phyloP scores from a whole-genome alignment of 2,113 vertebrate genomes.

The Glaucidium brasilianum region DNA sequence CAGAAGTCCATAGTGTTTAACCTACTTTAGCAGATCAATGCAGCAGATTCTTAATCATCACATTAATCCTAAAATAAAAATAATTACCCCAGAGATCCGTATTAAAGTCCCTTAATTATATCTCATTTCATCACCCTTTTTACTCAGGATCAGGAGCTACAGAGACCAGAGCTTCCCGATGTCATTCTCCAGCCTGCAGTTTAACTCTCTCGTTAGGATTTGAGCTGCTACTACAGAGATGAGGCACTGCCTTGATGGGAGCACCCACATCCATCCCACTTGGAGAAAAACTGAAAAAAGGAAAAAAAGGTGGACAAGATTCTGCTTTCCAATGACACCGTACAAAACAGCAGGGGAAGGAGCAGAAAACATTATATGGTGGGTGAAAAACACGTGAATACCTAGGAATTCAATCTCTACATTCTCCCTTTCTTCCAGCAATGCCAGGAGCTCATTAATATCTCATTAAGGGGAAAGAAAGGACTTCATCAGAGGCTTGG shows the following conservation, averaged over 20 bases:
- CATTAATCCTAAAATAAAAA: conserved; percentile 66
- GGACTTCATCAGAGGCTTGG: background rate
- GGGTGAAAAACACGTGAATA: background rate
- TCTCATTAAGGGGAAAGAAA: background rate
- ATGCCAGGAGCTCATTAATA: background rate
- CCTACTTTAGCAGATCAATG: conserved; percentile 58
- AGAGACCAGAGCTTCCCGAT: background rate
- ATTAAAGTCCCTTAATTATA: conserved; percentile 54
- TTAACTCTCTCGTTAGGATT: background rate
- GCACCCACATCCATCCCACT: background rate
- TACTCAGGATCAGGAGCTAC: background rate
- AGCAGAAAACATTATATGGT: background rate
- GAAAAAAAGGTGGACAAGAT: background rate
- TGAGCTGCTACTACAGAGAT: background rate
- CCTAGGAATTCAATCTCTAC: background rate
- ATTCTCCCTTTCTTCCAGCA: background rate
- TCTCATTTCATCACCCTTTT: conserved; percentile 38
- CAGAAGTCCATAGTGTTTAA: conserved; percentile 48
- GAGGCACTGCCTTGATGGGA: background rate
- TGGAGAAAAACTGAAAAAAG: background rate
- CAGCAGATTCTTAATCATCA: conserved; percentile 29
- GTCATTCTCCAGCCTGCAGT: background rate
- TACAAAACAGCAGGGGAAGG: background rate
- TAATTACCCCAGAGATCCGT: conserved; percentile 39
- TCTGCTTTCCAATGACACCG: background rate